Conservation (phyloP, 2,888 invertebrate genomes). For the Leptodirus hochenwartii region DNA sequence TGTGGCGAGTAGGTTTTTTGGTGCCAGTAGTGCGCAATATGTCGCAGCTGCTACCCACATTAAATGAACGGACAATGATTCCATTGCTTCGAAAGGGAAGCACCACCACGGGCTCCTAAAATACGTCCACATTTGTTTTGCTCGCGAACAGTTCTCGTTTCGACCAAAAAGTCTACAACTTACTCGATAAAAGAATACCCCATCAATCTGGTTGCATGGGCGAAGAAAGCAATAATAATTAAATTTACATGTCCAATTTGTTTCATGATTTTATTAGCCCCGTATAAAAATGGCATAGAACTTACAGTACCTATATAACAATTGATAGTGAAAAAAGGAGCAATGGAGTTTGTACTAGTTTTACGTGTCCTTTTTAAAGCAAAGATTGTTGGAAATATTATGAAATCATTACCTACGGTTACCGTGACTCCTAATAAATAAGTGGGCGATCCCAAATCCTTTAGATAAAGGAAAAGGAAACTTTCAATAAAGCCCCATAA, state of each 20-base stretch:
- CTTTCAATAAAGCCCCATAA: conserved; percentile 83
- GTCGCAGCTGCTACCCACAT: conserved; percentile 87
- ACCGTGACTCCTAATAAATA: conserved; percentile 68
- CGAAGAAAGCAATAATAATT: conserved; percentile 68
- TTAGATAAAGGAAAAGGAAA: conserved; percentile 69
- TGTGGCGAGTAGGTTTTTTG: conserved; percentile 66
- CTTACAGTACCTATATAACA: conserved; percentile 70
- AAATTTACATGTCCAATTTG: conserved; percentile 69
- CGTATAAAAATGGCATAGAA: conserved; percentile 69
- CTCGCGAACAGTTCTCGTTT: no score
- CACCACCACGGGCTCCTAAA: conserved; percentile 74
- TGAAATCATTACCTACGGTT: no score
- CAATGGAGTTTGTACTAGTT: no score
- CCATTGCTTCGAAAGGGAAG: conserved; percentile 75
- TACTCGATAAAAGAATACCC: conserved; percentile 76
- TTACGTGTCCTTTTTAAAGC: no score
- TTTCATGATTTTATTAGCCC: conserved; percentile 65
- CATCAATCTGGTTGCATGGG: conserved; percentile 63
- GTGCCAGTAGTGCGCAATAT: conserved; percentile 69
- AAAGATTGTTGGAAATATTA: no score
- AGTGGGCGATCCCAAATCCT: conserved; percentile 68
- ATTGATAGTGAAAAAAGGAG: no score
- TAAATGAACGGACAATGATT: conserved; percentile 66
- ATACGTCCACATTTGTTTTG: conserved; percentile 9
- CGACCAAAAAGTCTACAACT: conserved; percentile 24